Evolutionary conservation across 2,888 invertebrate species (phyloP).

Genomic region (Conops quadrifasciatus): DNA sequence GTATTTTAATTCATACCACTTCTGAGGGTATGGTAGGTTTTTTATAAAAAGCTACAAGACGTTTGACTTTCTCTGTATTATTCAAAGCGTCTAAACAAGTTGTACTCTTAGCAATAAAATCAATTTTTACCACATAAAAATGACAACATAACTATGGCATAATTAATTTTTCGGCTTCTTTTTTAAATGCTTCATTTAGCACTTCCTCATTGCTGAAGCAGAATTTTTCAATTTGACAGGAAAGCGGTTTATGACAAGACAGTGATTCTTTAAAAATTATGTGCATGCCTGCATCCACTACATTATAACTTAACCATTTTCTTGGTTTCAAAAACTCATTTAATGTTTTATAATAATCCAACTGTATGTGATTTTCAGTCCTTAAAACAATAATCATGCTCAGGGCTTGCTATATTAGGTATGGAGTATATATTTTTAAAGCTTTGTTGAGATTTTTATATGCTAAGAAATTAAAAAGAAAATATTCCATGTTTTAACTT

Average conservation of each 20-base stretch:
- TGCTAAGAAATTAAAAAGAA: not conserved
- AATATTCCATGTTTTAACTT: not conserved
- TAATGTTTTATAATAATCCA: conserved; percentile 1
- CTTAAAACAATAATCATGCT: not conserved
- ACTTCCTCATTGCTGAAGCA: not conserved
- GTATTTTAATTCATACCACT: not conserved
- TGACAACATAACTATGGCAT: not conserved
- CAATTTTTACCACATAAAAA: not conserved
- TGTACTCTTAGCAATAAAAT: conserved; percentile 1
- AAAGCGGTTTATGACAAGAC: not conserved
- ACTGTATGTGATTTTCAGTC: not conserved
- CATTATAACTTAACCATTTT: not conserved
- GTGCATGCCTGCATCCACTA: conserved; percentile 11
- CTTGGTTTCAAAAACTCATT: not conserved
- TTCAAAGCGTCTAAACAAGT: conserved; percentile 6
- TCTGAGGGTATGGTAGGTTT: not conserved
- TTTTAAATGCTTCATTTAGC: not conserved
- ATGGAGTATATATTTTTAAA: not conserved
- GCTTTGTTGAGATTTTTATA: conserved; percentile 4
- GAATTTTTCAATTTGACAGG: conserved; percentile 5
- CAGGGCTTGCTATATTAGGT: not conserved
- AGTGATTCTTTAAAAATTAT: not conserved
- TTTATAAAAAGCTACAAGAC: not conserved
- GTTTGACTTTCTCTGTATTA: not conserved
- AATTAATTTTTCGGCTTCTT: not conserved